phyloP scores from a whole-genome alignment of 2,888 invertebrate genomes.

The Alsophila aescularia region DNA sequence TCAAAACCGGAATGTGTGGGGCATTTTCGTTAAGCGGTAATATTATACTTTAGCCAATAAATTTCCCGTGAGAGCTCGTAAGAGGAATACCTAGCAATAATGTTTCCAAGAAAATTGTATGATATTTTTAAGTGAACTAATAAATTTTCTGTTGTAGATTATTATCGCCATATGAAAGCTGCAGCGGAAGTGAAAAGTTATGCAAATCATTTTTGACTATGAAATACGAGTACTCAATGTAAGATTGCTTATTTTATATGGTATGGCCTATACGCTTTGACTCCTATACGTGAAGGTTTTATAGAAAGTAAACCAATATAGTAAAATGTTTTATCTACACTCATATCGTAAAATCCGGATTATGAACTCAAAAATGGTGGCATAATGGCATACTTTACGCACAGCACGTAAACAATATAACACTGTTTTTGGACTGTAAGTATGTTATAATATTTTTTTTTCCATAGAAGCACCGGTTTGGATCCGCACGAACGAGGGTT shows the following conservation, averaged over 20 bases:
- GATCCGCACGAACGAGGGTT: too few relatives aligned
- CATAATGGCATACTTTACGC: too few relatives aligned
- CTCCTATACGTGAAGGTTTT: too few relatives aligned
- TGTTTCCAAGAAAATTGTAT: constrained; percentile 8
- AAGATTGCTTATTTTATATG: not conserved
- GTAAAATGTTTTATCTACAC: too few relatives aligned
- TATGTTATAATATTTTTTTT: too few relatives aligned
- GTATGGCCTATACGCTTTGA: not conserved
- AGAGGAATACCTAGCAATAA: not conserved
- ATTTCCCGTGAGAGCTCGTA: not conserved
- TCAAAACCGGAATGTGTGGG: constrained; percentile 4
- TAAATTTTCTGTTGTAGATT: constrained; percentile 13
- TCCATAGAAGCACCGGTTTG: too few relatives aligned
- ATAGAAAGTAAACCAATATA: too few relatives aligned
- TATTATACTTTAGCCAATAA: constrained; percentile 9
- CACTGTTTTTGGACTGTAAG: too few relatives aligned
- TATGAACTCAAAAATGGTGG: too few relatives aligned
- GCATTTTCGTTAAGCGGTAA: constrained; percentile 3
- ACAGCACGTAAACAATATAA: too few relatives aligned
- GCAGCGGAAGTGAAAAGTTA: constrained; percentile 18
- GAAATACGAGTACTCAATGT: not conserved
- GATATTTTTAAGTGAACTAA: constrained; percentile 14
- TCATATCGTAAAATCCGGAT: too few relatives aligned
- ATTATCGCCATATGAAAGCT: constrained; percentile 1
- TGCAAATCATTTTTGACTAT: constrained; percentile 12